Base-by-base conservation (phyloP, 2,113 vertebrate genomes). In the Stigmatopora argus region DNA sequence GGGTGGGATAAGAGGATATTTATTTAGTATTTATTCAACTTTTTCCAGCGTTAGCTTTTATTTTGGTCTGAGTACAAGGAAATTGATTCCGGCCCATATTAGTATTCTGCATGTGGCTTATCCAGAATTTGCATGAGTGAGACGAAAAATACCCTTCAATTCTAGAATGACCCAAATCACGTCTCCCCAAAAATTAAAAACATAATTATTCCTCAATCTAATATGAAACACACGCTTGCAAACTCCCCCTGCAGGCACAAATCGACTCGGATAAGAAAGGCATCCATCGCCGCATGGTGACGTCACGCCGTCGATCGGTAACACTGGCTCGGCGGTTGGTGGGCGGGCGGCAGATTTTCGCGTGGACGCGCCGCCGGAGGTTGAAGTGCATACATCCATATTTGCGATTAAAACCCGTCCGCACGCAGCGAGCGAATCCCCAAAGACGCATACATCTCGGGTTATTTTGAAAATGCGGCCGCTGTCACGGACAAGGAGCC, bases 231-330 rank as follows among this genome's bases (percentile, higher is more conserved):
- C 38, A 41, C 38, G 6, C 38, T 41, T 3, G 17, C 21, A 59
- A 59, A n/a, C 8, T n/a, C 19, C 52, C 46, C 7, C 44, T 61
- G 64, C 75, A 61, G 67, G n/a, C 57, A 2, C 35, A 53, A 69
- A 67, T 73, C 66, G 6, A 55, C 59, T 9, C 5, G 13, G 73
- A 84, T 83, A 58, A 46, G 70, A 53, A 78, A 64, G 64, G 57
- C 35, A 46, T 83, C 75, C 77, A 64, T 70, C 72, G 74, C 85
- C 83, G 87, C 85, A 86, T 83, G 84, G 80, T 89, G 87, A 89
- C 87, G 87, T 89, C 87, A 89, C 85, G 80, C 62, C 69, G 78
- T 66, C 78, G 78, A 75, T 78, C 67, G 63, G 69, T 65, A 63
- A 67, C 41, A 75, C 77, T 66, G 71, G 78, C 67, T 62, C 79